Percentiles rank a stretch among this genome's conserved stretches.
Conservation (phyloP, 1,140 invertebrate species). For the Helicoverpa zea region DNA sequence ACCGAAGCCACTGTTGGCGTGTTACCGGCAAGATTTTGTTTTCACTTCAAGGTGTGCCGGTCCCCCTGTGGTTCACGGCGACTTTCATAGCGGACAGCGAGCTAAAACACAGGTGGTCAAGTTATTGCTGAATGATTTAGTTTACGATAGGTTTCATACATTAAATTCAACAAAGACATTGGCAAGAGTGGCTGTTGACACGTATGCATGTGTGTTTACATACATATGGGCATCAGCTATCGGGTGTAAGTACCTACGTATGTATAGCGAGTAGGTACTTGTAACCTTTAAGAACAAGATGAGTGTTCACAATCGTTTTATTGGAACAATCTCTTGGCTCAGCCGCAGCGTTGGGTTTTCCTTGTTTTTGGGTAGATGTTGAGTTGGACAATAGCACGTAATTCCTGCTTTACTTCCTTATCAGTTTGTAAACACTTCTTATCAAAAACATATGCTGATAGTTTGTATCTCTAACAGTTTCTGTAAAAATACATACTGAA, state of each 20-base stretch:
- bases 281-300: conserved; percentile 31
- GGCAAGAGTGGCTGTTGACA: conserved; percentile 20
- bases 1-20: conserved; percentile 11
- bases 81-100: not conserved
- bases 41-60: not conserved
- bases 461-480: not conserved
- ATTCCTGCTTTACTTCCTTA: not conserved
- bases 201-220: conserved; percentile 25
- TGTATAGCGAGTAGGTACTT: not conserved
- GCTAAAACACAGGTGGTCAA: not conserved
- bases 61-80: not conserved
- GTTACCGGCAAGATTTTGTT: conserved; percentile 2
- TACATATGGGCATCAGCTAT: conserved; percentile 8
- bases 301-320: not conserved
- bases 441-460: not conserved
- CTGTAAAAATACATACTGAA: not conserved
- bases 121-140: not conserved
- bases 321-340: not conserved
- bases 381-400: not conserved
- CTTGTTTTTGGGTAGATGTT: not conserved
- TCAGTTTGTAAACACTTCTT: not conserved
- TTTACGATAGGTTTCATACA: conserved; percentile 11
- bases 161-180: conserved; percentile 23
- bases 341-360: not conserved
- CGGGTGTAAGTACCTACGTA: not conserved